Evolutionary conservation across 64 coral and sea anemone genomes (phyloP), one percentile per base, ranked within the genome.

Genomic region (Actinia equina): DNA sequence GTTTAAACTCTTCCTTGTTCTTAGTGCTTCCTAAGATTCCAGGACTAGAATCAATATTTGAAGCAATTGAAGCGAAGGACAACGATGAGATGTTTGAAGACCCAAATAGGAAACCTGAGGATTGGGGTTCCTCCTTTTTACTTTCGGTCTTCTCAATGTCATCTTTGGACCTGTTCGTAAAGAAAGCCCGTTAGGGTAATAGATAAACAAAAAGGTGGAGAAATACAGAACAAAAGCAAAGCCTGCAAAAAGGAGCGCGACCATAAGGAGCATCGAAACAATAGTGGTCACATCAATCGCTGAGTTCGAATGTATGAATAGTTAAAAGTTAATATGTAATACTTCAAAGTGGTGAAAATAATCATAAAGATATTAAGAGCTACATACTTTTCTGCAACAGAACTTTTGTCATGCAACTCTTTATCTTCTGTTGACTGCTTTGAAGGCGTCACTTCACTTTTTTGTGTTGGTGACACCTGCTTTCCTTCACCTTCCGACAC

Each of bases 71-170:
- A 12, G 86, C 37, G 43, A 92, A 92, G 43, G 84, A 82, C 59
- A 87, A 30, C 8, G 85, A 87, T 70, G 84, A 52, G 56, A 84
- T 79, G 65, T 63, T 49, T 56, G 92, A 20, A 82, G 92, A 81
- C 0, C 92, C 92, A 71, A 94, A 94, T 59, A 86, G 45, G 52
- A 86, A 94, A 53, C 86, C 44, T 43, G 79, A 30, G 51, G 62
- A 27, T 64, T 69, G 44, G 19, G 23, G 52, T 23, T 15, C 59
- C n/a, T 89, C 82, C 20, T 74, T 44, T 41, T 59, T 54, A 62
- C 59, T 71, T 67, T 49, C 59, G 4, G 65, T 26, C 15, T n/a
- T 64, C 20, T 51, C 17, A 0, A 44, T 18, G 15, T 26, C 43
- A 17, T 65, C 77, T 37, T 46, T 71, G 9, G 30, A 19, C 79